phyloP scores from a whole-genome alignment of 1,140 invertebrate genomes.

The Heliconius eleuchia region DNA sequence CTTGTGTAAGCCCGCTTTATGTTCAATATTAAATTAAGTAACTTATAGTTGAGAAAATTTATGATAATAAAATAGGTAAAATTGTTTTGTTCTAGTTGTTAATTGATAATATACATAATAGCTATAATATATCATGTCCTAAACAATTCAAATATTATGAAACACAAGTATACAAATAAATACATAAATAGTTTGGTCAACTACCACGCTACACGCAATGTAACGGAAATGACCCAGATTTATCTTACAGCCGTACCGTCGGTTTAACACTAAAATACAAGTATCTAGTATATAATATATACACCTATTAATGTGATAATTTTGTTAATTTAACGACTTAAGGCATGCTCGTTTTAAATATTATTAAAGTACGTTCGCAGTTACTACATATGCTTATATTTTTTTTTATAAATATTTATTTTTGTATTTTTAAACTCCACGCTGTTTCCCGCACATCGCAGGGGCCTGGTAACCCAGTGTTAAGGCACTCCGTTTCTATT shows the following conservation, averaged over 20 bases:
- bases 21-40: conserved; percentile 17
- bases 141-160: not conserved
- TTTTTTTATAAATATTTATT: too few species aligned
- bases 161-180: not conserved
- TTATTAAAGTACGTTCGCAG: not conserved
- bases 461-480: too few species aligned
- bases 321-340: not conserved
- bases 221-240: conserved; percentile 22
- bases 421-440: too few species aligned
- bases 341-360: too few species aligned
- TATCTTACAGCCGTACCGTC: not conserved
- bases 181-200: not conserved
- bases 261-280: not conserved
- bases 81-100: not conserved
- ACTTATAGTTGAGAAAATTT: not conserved
- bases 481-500: too few species aligned
- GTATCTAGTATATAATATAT: too few species aligned
- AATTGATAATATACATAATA: too few species aligned
- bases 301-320: not conserved
- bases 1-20: conserved; percentile 43
- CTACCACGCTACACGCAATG: not conserved
- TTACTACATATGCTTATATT: not conserved
- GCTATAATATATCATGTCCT: too few species aligned
- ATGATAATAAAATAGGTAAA: not conserved
- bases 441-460: too few species aligned